Evolutionary conservation across 2,113 vertebrate genomes (phyloP).

Genomic region (Nettapus auritus): DNA sequence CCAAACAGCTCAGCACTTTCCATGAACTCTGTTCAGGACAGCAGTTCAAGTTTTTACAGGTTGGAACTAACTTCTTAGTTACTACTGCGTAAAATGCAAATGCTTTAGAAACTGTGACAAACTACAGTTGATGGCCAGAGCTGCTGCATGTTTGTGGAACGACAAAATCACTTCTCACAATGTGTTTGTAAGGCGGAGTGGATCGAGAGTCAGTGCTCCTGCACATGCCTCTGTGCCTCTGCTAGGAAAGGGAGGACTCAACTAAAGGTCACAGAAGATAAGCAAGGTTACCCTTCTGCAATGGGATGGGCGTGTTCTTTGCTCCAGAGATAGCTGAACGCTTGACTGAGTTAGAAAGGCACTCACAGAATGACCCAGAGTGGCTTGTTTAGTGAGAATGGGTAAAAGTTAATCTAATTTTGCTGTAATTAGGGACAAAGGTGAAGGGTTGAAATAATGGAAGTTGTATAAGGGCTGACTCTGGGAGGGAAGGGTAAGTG

Average conservation of each 20-base stretch:
- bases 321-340: neutral
- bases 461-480: neutral
- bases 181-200: neutral
- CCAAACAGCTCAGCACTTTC: neutral
- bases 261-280: neutral
- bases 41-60: neutral
- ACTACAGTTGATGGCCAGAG: neutral
- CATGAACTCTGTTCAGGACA: neutral
- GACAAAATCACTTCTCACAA: neutral
- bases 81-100: neutral
- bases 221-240: fast-evolving
- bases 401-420: neutral
- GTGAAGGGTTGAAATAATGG: neutral
- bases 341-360: neutral
- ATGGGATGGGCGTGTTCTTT: neutral
- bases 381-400: neutral
- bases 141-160: neutral
- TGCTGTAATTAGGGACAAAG: conserved; percentile 11
- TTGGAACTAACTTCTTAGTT: neutral
- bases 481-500: neutral
- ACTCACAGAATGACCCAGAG: fast-evolving
- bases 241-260: neutral
- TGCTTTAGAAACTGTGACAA: neutral
- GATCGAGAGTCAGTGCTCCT: neutral
- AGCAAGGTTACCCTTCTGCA: neutral